Conservation (phyloP, 2,113 vertebrate species). For the Serinus canaria region DNA sequence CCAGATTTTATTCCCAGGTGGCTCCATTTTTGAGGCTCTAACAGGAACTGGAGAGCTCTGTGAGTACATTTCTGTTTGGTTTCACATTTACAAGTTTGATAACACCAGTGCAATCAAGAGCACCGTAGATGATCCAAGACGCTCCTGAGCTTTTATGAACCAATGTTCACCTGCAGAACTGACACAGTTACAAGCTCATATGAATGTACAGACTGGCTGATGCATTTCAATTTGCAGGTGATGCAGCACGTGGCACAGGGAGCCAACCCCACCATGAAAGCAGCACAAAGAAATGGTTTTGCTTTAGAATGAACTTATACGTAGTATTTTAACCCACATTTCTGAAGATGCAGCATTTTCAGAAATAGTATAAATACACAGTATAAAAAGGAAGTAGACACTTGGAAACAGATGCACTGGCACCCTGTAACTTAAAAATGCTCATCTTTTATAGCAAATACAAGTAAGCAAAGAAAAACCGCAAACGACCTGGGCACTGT, state of each 20-base stretch:
- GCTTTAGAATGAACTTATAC: constrained; percentile 19
- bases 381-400: neutral
- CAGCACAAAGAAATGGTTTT: constrained; percentile 42
- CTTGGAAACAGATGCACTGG: neutral
- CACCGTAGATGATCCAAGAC: neutral
- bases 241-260: neutral
- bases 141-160: neutral
- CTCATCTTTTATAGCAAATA: constrained; percentile 18
- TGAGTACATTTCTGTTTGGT: neutral
- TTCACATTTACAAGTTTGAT: neutral
- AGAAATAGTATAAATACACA: constrained; percentile 42
- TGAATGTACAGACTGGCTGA: neutral
- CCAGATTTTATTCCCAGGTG: neutral
- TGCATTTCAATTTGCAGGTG: constrained; percentile 12
- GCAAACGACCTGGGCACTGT: neutral
- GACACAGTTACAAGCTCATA: constrained; percentile 14
- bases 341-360: constrained; percentile 60
- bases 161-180: constrained; percentile 29
- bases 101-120: neutral
- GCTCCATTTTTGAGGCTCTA: neutral
- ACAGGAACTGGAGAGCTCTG: neutral
- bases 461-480: constrained; percentile 41
- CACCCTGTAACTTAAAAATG: neutral
- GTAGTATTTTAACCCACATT: neutral
- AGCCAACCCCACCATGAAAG: constrained; percentile 34